Evolutionary conservation across 2,113 vertebrate genomes (phyloP), one percentile per base, ranked within the genome.

Genomic region (Stigmatopora argus): DNA sequence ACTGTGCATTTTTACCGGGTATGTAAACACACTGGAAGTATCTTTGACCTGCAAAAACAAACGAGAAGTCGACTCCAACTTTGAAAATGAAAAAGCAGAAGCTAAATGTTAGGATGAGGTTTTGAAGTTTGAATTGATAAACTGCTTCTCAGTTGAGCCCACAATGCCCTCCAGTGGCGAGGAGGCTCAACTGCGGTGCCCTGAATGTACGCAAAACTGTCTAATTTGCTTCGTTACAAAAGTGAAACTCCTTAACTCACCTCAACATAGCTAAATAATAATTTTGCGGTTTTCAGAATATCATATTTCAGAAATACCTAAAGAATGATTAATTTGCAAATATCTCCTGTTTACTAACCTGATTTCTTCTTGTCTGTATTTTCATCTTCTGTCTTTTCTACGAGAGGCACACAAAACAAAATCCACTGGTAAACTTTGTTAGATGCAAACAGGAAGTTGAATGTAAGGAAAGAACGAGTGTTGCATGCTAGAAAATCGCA

Each of bases 11-110:
- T 83, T 90, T 90, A 21, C 89, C 89, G 2, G 87, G 85, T 45
- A 91, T 52, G 7, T 91, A 89, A 26, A 92, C 66, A 49, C 91
- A 92, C 86, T 92, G 91, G 80, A 92, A 91, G 81, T 82, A 91
- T 62, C 86, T 89, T 78, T 91, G 90, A 9, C 83, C 91, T 92
- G 83, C 15, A 62, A 35, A 48, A 15, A 52, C 11, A 60, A 21
- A 64, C 4, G 19, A 1, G 17, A 35, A 56, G 21, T 55, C 4
- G 13, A 41, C 10, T 17, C 18, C 38, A 38, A 6, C 2, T 57
- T 64, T 45, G 69, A 55, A 71, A 73, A 71, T 70, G 21, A 53
- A 72, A 13, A 41, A 31, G 26, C 35, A 59, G 19, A 53, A 5
- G 23, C 14, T 2, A 48, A 48, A 17, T 48, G 15, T 17, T 1